Base-by-base conservation (phyloP, 2,888 invertebrate genomes). In the Cantharis rustica region DNA sequence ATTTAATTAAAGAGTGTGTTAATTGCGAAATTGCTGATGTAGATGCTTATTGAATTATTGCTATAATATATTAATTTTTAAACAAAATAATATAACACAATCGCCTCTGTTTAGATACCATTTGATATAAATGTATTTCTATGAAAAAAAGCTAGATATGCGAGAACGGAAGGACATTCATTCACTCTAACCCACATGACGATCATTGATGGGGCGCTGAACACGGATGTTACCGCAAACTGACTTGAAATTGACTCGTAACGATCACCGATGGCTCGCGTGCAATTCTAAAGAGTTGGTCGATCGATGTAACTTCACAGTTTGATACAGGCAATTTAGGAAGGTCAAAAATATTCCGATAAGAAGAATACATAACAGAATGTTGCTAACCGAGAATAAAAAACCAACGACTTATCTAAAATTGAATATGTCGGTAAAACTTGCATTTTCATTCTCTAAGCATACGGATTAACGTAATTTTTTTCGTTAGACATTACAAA, bases 181-280 rank as follows among this genome's bases (percentile, higher is more conserved):
- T 78, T 80, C 80, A 79, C 80, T 81, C 79, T 82, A 82, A 83
- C 82, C 82, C 80, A 81, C 69, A 73, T 79, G 80, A 81, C 83
- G 81, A 77, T 80, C 81, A 80, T 75, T 80, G 81, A 82, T 81
- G 82, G 80, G 80, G 81, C 79, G 82, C 76, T 77, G 81, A 82
- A 80, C 80, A 79, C 79, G 79, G 82, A 84, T 82, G 82, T 84
- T 83, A 82, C 84, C 84, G 80, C 84, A 84, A 85, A 85, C 83
- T 83, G 83, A 82, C 80, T 82, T 81, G 78, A 84, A 85, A 85
- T 85, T 85, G 85, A 85, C 84, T 84, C 83, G 85, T 84, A 84
- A 84, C 85, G 83, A 83, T 83, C 83, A 82, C 81, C 74, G 78
- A 71, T 80, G 79, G 81, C 80, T 82, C 81, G 82, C 77, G 82